phyloP scores from a whole-genome alignment of 2,113 vertebrate genomes.

The Hypomesus transpacificus region DNA sequence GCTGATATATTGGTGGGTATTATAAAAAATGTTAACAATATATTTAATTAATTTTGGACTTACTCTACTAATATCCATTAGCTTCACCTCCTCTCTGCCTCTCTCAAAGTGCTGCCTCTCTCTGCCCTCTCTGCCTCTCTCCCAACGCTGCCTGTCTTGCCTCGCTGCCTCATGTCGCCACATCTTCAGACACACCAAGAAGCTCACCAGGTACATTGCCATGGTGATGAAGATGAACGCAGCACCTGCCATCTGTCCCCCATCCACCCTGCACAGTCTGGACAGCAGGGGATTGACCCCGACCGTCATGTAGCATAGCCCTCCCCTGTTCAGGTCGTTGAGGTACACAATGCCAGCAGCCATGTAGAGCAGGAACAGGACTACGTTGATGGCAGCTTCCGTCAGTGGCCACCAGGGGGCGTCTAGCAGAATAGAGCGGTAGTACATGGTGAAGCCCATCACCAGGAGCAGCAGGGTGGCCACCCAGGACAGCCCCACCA shows the following conservation, averaged over 20 bases:
- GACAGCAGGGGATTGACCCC: constrained; percentile 65
- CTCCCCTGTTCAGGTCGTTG: constrained; percentile 74
- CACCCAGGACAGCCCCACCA: constrained; percentile 66
- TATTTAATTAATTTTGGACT: neutral
- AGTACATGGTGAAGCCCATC: constrained; percentile 74
- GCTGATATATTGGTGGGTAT: too few species aligned
- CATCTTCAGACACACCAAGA: constrained; percentile 68
- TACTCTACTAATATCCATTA: neutral
- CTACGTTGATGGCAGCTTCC: constrained; percentile 69
- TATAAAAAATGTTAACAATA: neutral
- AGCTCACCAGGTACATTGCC: constrained; percentile 63
- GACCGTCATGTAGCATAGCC: constrained; percentile 70
- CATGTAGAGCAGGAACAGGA: constrained; percentile 76
- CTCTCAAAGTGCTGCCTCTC: neutral
- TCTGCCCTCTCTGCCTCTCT: constrained; percentile 30
- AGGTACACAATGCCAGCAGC: constrained; percentile 72
- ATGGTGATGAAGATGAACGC: constrained; percentile 73
- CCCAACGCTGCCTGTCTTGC: constrained; percentile 17
- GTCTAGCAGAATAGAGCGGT: constrained; percentile 72
- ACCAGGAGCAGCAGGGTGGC: constrained; percentile 65
- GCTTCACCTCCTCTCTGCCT: constrained; percentile 28
- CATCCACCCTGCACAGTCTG: constrained; percentile 65
- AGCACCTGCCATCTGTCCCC: constrained; percentile 76
- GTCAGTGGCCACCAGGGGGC: constrained; percentile 79
- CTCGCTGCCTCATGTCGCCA: constrained; percentile 62